A percentile compares a stretch with the other conserved stretches of the same genome.
These are phyloP conservation scores for Pseudanteris insignis DNA, from an alignment of 2,888 invertebrate species.

Conservation along the genomic window DNA sequence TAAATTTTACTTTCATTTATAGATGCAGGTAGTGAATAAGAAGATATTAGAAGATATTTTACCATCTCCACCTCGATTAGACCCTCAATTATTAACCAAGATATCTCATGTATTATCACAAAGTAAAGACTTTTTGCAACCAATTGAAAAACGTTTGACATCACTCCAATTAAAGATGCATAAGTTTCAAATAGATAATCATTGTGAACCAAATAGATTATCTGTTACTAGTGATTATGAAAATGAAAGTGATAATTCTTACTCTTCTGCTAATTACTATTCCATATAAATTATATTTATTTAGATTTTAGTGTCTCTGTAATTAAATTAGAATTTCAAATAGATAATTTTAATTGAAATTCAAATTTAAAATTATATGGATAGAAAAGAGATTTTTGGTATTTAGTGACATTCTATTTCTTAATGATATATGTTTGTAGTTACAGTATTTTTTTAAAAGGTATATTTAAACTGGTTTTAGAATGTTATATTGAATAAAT, in stretches of 20 bases:
- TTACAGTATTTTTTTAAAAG: too few relatives aligned
- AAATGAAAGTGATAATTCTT: slow-evolving; percentile 26
- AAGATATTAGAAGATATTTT: slow-evolving; percentile 12
- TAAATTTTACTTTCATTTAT: too few relatives aligned
- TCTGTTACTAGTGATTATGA: slow-evolving; percentile 24
- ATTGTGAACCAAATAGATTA: slow-evolving; percentile 15
- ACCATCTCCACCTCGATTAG: slow-evolving; percentile 35
- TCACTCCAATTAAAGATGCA: slow-evolving; percentile 28
- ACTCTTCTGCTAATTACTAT: slow-evolving; percentile 24
- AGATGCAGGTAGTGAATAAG: too few relatives aligned
- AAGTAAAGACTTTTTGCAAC: slow-evolving; percentile 32
- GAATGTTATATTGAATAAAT: too few relatives aligned
- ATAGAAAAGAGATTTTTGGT: too few relatives aligned
- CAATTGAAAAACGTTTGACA: slow-evolving; percentile 34
- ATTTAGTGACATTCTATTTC: too few relatives aligned
- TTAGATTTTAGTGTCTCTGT: too few relatives aligned
- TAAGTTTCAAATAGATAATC: slow-evolving; percentile 20
- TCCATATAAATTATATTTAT: slow-evolving; percentile 19
- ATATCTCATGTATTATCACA: slow-evolving; percentile 31
- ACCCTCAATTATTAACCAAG: slow-evolving; percentile 30
- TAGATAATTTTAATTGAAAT: too few relatives aligned
- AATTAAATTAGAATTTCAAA: too few relatives aligned
- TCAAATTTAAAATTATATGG: too few relatives aligned
- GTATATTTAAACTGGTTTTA: too few relatives aligned
- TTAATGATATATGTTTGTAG: too few relatives aligned